Evolutionary conservation across 2,113 vertebrate species (phyloP).

Genomic region (Cyprinodon tularosa): DNA sequence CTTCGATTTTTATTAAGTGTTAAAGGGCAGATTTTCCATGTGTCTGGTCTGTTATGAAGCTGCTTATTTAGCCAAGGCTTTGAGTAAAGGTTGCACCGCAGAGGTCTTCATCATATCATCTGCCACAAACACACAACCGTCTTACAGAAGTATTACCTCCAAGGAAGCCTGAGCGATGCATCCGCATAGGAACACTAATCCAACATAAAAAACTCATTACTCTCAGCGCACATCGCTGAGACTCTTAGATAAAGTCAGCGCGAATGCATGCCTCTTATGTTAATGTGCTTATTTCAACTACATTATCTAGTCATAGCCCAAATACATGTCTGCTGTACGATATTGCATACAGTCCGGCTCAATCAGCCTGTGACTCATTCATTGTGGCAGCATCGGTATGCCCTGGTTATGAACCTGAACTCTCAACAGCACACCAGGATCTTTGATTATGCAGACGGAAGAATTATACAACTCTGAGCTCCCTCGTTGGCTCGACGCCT

Average conservation of each 20-base stretch:
- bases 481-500: constrained; percentile 20
- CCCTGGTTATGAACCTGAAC: constrained; percentile 28
- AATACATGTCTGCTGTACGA: not conserved
- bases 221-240: constrained; percentile 27
- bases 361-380: not conserved
- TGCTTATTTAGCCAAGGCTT: constrained; percentile 32
- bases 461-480: constrained; percentile 44
- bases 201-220: constrained; percentile 38
- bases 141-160: constrained; percentile 34
- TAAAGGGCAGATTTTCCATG: constrained; percentile 66
- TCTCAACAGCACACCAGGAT: constrained; percentile 22
- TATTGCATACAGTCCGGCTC: constrained; percentile 10
- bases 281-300: constrained; percentile 41
- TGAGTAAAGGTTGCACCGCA: constrained; percentile 49
- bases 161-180: constrained; percentile 21
- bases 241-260: constrained; percentile 28
- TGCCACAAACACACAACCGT: constrained; percentile 30
- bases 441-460: constrained; percentile 37
- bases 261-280: constrained; percentile 14
- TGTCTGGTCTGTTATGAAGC: constrained; percentile 41
- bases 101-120: constrained; percentile 36
- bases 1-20: constrained; percentile 56
- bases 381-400: constrained; percentile 18
- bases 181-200: constrained; percentile 43
- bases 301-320: constrained; percentile 25